These are phyloP conservation scores for Cordilura impudica DNA, from an alignment of 2,888 invertebrate species.

Conservation along the genomic window DNA sequence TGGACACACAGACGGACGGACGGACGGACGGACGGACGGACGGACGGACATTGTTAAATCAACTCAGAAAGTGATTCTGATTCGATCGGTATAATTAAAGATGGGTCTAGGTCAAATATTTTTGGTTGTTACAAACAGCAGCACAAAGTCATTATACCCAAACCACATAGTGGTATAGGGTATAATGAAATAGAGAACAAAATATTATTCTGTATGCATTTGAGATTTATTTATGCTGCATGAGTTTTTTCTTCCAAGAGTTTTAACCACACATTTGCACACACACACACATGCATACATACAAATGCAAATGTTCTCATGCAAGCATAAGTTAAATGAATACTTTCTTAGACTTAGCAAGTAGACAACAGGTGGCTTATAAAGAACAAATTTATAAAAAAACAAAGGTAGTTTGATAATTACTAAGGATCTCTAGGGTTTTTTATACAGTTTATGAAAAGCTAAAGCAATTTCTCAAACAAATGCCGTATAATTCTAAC, in stretches of 20 bases:
- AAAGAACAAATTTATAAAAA: not conserved
- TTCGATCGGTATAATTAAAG: too few relatives aligned
- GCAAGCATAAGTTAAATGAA: slow-evolving; percentile 3
- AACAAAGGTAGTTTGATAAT: not conserved
- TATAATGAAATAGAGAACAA: not conserved
- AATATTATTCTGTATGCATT: slow-evolving; percentile 41
- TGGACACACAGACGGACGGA: too few relatives aligned
- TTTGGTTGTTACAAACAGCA: too few relatives aligned
- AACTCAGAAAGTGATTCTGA: too few relatives aligned
- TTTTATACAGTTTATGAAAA: too few relatives aligned
- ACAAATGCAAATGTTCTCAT: too few relatives aligned
- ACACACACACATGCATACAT: not conserved
- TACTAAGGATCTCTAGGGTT: too few relatives aligned
- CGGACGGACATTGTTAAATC: not conserved
- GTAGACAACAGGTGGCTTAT: slow-evolving; percentile 46
- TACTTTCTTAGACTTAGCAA: slow-evolving; percentile 16
- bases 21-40: not conserved
- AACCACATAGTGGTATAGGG: too few relatives aligned
- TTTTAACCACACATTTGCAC: slow-evolving; percentile 8
- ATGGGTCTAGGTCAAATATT: too few relatives aligned
- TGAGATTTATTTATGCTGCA: slow-evolving; percentile 60
- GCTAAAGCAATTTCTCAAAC: not conserved
- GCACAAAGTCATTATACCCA: too few relatives aligned
- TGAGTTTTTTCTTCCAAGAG: slow-evolving; percentile 46
- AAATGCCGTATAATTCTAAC: not conserved